phyloP scores from a whole-genome alignment of 2,113 vertebrate genomes.

The Misgurnus mizolepis region DNA sequence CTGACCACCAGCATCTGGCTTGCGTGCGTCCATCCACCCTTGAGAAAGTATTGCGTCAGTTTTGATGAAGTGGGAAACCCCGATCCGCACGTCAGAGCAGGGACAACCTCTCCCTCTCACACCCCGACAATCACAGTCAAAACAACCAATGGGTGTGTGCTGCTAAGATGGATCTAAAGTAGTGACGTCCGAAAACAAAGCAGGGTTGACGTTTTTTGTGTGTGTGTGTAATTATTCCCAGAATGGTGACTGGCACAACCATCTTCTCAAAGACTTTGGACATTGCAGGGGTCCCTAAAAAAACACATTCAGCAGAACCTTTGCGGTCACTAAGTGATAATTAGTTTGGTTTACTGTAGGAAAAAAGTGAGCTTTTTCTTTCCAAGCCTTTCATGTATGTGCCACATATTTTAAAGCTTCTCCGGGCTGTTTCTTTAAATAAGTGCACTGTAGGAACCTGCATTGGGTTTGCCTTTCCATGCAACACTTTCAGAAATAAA shows the following conservation, averaged over 20 bases:
- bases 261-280: background rate
- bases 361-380: constrained; percentile 18
- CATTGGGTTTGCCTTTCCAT: background rate
- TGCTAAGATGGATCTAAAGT: background rate
- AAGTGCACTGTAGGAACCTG: constrained; percentile 15
- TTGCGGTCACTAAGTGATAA: constrained; percentile 30
- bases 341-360: constrained; percentile 16
- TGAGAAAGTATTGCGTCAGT: constrained; percentile 40
- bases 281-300: background rate
- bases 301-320: background rate
- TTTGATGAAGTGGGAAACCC: constrained; percentile 33
- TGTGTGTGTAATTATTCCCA: background rate
- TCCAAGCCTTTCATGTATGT: constrained; percentile 32
- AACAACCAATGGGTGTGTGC: constrained; percentile 23
- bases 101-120: constrained; percentile 38
- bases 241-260: background rate
- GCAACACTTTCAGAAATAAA: no score
- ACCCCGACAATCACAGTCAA: constrained; percentile 39
- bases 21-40: background rate
- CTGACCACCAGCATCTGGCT: constrained; percentile 4
- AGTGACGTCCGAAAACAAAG: background rate
- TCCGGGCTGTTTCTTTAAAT: constrained; percentile 14
- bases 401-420: constrained; percentile 35
- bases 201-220: background rate
- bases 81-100: constrained; percentile 27